phyloP scores from a whole-genome alignment of 2,797 vertebrate species.

The Chrysocyon brachyurus region DNA sequence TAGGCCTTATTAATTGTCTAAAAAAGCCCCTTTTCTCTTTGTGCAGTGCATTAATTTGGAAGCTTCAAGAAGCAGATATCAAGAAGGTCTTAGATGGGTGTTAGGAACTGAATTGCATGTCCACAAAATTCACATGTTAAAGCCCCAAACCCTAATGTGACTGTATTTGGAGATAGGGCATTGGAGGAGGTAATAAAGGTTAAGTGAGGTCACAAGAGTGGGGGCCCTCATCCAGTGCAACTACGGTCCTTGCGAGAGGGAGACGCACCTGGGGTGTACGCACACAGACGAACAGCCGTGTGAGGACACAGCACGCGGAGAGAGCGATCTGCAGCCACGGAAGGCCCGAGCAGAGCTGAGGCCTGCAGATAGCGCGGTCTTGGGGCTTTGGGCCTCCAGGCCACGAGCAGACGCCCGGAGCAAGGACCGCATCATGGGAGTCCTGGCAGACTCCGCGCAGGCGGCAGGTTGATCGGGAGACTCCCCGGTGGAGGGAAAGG shows the following conservation, averaged over 20 bases:
- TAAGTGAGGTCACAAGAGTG: background rate
- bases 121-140: background rate
- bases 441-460: background rate
- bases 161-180: background rate
- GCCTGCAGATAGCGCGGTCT: background rate
- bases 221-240: background rate
- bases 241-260: background rate
- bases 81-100: background rate
- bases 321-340: too few relatives aligned
- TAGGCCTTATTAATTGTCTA: background rate
- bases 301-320: background rate
- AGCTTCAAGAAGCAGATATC: background rate
- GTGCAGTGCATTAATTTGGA: background rate
- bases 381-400: background rate
- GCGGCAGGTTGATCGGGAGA: background rate
- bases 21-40: background rate
- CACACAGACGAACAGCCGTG: background rate
- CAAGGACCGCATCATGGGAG: too few relatives aligned
- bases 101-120: background rate
- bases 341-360: background rate
- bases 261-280: background rate
- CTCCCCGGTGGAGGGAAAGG: background rate
- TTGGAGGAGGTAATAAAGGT: background rate
- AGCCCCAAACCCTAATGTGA: background rate
- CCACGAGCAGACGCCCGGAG: too few relatives aligned